Evolutionary conservation across 2,797 vertebrate species (phyloP), one percentile per base, ranked within the genome.

Genomic region (Enteromius argenteus): DNA sequence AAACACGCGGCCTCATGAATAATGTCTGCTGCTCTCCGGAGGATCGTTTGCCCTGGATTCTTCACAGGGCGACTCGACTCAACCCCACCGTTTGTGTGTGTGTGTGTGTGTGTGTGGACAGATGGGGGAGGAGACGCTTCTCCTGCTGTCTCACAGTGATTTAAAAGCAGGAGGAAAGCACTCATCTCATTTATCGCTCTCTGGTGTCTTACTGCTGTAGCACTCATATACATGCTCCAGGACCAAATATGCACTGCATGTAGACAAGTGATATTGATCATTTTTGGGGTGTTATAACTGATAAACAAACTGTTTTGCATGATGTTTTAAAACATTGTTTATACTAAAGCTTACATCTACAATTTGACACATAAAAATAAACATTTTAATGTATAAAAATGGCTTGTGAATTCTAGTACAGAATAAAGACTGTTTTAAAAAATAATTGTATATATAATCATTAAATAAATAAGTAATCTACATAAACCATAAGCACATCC

Each of bases 71-170:
- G 19, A 37, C 49, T 75, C 11, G 2, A 76, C 1, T 21, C 73
- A 37, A 39, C 19, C 21, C 32, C 19, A 76, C 49, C 51, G 32
- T 60, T 51, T 35, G 7, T 23, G 27, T 37, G 19, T 27, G 44
- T 15, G 51, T 5, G 21, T 42, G 56, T 46, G 27, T 75, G 89
- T 84, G 89, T 88, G 72, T 86, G 87, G 27, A 44, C 73, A 83
- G 80, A 85, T 88, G 88, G 80, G 58, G 60, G 68, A 78, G 78
- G 49, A 83, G 67, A 58, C 6, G 39, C 17, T 66, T 80, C 81
- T 66, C 14, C 68, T 83, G 76, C 66, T 85, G 71, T 85, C 68
- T 79, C 56, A 53, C 39, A 75, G 66, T 76, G 80, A 85, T 85
- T 84, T 85, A 85, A 85, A 84, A 49, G 35, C 60, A 73, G 75